A percentile compares a stretch with the other conserved stretches of the same genome.
These are phyloP conservation scores for Xiphophorus maculatus DNA, from an alignment of 2,113 vertebrate genomes.

Conservation along the genomic window DNA sequence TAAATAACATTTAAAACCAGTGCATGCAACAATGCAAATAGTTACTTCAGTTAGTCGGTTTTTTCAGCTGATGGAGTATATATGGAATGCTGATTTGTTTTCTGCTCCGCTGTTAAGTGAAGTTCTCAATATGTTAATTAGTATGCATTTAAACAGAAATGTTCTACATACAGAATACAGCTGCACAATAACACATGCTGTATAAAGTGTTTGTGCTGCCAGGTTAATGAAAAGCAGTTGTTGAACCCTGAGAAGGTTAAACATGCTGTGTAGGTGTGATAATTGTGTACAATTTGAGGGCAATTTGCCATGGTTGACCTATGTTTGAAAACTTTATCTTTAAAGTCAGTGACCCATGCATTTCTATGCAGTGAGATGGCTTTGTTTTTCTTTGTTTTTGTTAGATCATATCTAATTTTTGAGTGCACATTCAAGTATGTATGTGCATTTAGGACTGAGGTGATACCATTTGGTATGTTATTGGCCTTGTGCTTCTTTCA, in stretches of 20 bases:
- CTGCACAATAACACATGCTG: neutral
- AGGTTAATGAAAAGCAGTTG: neutral
- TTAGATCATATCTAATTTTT: neutral
- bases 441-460: constrained; percentile 2
- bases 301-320: neutral
- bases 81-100: neutral
- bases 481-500: neutral
- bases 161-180: neutral
- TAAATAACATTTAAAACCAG: neutral
- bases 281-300: neutral
- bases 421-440: neutral
- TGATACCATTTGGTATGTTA: constrained; percentile 15
- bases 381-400: constrained; percentile 43
- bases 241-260: neutral
- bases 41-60: constrained; percentile 6
- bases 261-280: neutral
- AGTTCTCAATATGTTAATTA: neutral
- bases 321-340: neutral
- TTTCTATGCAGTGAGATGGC: constrained; percentile 69
- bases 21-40: neutral
- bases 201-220: neutral
- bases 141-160: neutral
- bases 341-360: constrained; percentile 5
- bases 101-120: neutral
- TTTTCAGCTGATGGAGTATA: neutral